Evolutionary conservation across 1,140 invertebrate species (phyloP), one percentile per base, ranked within the genome.

Genomic region (Paraescarpia echinospica): DNA sequence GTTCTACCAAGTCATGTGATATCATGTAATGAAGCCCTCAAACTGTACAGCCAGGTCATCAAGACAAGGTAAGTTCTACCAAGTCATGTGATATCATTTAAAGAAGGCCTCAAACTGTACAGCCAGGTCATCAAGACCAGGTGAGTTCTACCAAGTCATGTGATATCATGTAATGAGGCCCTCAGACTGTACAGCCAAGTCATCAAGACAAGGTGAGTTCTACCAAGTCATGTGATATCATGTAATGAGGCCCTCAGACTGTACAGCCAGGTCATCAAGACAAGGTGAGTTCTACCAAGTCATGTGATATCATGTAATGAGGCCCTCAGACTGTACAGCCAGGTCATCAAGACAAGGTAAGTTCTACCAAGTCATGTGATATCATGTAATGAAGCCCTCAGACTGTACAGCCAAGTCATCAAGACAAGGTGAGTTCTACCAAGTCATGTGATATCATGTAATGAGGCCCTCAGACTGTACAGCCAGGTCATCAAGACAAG

Each of bases 31-130:
- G 96, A 97, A 93, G 97, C 98, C 0, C 97, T 98, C 91, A 95
- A 97, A 1, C 96, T 99, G 14, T 99, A 99, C 95, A 97, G 97
- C 33, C 97, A 97, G 93, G 97, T 98, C 93, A 95, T 99, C 59
- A 97, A 97, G 94, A 95, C 95, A 91, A 96, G 96, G 95, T 96
- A 94, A 94, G 94, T 92, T 14, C 91, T 90, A 77, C 59, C 41
- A 41, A n/a, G n/a, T n/a, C n/a, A n/a, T n/a, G n/a, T n/a, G n/a
- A n/a, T n/a, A n/a, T n/a, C n/a, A n/a, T n/a, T n/a, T n/a, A n/a
- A n/a, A n/a, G 96, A 97, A 93, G 97, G 98, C 0, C 97, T 98
- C 91, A 95, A 97, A 1, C 96, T 99, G 14, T 99, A 99, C 95
- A 97, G 97, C 33, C 97, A 97, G 93, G 97, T 98, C 93, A 95